These are phyloP conservation scores for Diloba caeruleocephala DNA, from an alignment of 2,888 invertebrate genomes.

Conservation along the genomic window DNA sequence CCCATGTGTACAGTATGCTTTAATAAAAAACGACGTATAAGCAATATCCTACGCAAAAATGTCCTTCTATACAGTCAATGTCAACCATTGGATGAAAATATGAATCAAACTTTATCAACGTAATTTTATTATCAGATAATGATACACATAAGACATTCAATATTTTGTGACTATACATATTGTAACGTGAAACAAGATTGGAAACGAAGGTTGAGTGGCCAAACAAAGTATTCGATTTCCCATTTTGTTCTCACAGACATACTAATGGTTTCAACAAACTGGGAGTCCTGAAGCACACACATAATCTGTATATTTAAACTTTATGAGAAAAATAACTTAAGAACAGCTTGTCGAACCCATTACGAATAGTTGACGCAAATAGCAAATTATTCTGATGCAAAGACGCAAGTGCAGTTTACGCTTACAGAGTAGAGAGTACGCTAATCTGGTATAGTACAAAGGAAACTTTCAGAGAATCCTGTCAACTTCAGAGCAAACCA, in stretches of 20 bases:
- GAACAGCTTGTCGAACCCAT: slow-evolving; percentile 73
- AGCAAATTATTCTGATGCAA: slow-evolving; percentile 58
- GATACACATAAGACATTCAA: slow-evolving; percentile 55
- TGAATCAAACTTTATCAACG: slow-evolving; percentile 42
- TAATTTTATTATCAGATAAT: slow-evolving; percentile 51
- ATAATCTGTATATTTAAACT: slow-evolving; percentile 20
- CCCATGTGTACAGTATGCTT: slow-evolving; percentile 48
- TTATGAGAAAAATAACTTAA: slow-evolving; percentile 13
- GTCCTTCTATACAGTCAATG: slow-evolving; percentile 29
- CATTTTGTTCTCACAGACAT: slow-evolving; percentile 60
- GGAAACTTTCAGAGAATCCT: slow-evolving; percentile 76
- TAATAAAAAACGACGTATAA: slow-evolving; percentile 42
- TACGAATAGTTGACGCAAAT: slow-evolving; percentile 47
- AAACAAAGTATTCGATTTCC: slow-evolving; percentile 58
- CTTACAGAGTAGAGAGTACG: slow-evolving; percentile 80
- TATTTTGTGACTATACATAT: slow-evolving; percentile 69
- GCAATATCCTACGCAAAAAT: slow-evolving; percentile 40
- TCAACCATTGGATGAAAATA: slow-evolving; percentile 31
- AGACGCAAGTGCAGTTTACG: slow-evolving; percentile 81
- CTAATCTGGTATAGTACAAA: slow-evolving; percentile 76
- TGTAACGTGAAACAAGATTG: slow-evolving; percentile 64
- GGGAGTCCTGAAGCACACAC: slow-evolving; percentile 20
- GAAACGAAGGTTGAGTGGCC: slow-evolving; percentile 56
- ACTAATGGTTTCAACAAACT: slow-evolving; percentile 76
- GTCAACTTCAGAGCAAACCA: slow-evolving; percentile 83